phyloP scores from a whole-genome alignment of 2,113 vertebrate genomes.

The Eulacestoma nigropectus region DNA sequence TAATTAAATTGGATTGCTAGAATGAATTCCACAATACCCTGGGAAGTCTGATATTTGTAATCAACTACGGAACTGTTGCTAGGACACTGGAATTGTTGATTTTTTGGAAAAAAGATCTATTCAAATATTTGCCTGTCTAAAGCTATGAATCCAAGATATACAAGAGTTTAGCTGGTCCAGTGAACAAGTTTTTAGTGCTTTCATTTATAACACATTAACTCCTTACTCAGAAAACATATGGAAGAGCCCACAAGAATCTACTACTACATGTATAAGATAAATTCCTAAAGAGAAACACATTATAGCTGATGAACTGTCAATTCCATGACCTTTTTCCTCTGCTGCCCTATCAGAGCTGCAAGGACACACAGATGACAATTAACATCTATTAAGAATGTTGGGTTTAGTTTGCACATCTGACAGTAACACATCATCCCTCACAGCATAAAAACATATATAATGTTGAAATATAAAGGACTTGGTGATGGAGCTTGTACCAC shows the following conservation, averaged over 20 bases:
- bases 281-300: not conserved
- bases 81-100: slow-evolving; percentile 46
- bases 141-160: slow-evolving; percentile 1
- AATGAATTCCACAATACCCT: slow-evolving; percentile 37
- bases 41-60: slow-evolving; percentile 43
- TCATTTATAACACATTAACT: not conserved
- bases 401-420: not conserved
- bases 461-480: not conserved
- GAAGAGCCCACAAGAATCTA: not conserved
- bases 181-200: not conserved
- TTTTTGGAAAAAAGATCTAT: slow-evolving; percentile 8
- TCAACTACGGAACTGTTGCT: slow-evolving; percentile 52
- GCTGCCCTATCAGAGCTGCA: not conserved
- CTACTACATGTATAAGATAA: not conserved
- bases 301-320: not conserved
- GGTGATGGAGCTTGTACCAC: not conserved
- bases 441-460: not conserved
- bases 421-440: not conserved
- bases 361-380: not conserved
- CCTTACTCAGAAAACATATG: not conserved
- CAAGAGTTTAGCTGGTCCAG: slow-evolving; percentile 18
- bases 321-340: not conserved
- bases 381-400: not conserved
- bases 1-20: slow-evolving; percentile 14
- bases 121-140: slow-evolving; percentile 42